These are phyloP conservation scores for Megaceryle maxima DNA, from an alignment of 2,113 vertebrate genomes.

Conservation along the genomic window DNA sequence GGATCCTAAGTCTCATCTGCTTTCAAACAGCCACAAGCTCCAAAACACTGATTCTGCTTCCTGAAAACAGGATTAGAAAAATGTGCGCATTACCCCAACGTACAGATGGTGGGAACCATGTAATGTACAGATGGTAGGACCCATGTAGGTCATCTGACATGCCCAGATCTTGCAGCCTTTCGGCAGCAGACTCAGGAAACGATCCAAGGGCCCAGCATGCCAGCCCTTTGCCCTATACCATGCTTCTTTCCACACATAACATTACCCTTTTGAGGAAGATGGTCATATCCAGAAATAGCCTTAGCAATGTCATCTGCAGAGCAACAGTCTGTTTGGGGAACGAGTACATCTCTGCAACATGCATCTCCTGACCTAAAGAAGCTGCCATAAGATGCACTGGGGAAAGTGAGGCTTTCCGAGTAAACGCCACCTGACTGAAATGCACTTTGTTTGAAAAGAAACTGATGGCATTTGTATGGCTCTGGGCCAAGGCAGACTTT, in stretches of 20 bases:
- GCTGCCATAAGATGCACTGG: background rate
- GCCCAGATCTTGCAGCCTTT: slow-evolving; percentile 15
- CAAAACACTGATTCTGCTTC: background rate
- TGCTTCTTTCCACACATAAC: slow-evolving; percentile 25
- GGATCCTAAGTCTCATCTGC: background rate
- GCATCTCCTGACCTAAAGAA: background rate
- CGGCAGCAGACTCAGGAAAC: background rate
- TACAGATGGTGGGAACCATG: slow-evolving; percentile 33
- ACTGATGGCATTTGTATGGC: slow-evolving; percentile 38
- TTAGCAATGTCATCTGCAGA: background rate
- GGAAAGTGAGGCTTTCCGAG: background rate
- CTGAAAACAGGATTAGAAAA: background rate
- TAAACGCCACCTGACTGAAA: slow-evolving; percentile 34
- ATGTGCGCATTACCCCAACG: background rate
- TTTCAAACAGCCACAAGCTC: background rate
- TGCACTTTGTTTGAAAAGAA: slow-evolving; percentile 13
- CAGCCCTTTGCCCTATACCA: slow-evolving; percentile 19
- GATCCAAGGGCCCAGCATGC: slow-evolving; percentile 31
- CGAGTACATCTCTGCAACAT: background rate
- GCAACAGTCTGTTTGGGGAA: slow-evolving; percentile 8
- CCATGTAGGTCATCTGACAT: slow-evolving; percentile 38
- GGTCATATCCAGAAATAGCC: slow-evolving; percentile 38
- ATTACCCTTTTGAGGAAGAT: slow-evolving; percentile 31
- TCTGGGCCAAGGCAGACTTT: slow-evolving; percentile 11
- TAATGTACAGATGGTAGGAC: slow-evolving; percentile 11